These are phyloP conservation scores for Euschistus heros DNA, from an alignment of 1,140 invertebrate species.

Conservation along the genomic window DNA sequence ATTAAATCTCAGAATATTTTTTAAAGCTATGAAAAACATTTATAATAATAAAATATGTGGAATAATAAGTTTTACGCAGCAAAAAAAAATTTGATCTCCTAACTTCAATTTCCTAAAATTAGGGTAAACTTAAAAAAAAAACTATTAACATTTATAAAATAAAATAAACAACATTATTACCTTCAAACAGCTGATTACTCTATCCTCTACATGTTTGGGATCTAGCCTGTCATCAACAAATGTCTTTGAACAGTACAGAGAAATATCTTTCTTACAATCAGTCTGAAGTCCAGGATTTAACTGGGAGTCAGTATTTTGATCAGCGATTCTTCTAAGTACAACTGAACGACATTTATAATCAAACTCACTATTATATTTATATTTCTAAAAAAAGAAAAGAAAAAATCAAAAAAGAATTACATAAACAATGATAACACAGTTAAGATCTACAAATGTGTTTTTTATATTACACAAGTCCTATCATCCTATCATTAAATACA, in stretches of 20 bases:
- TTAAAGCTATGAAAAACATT: no score
- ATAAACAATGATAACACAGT: no score
- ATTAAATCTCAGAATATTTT: no score
- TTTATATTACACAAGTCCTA: no score
- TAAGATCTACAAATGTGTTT: no score
- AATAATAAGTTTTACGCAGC: no score
- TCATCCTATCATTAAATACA: no score
- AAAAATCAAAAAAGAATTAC: neutral
- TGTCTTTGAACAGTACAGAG: constrained; percentile 51
- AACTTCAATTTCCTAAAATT: no score
- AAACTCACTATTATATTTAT: constrained; percentile 71
- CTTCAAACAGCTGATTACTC: constrained; percentile 37
- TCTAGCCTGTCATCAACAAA: constrained; percentile 29
- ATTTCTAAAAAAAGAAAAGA: constrained; percentile 38
- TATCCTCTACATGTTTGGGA: constrained; percentile 44
- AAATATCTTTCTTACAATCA: constrained; percentile 63
- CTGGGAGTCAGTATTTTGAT: constrained; percentile 84
- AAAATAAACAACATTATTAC: constrained; percentile 20
- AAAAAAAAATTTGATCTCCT: no score
- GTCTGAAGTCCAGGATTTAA: constrained; percentile 79
- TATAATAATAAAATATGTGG: no score
- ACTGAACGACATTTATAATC: constrained; percentile 76
- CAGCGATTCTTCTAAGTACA: constrained; percentile 79
- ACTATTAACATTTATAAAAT: neutral
- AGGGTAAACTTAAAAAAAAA: no score